Evolutionary conservation across 2,888 invertebrate species (phyloP).

Genomic region (Pseudoips prasinana): DNA sequence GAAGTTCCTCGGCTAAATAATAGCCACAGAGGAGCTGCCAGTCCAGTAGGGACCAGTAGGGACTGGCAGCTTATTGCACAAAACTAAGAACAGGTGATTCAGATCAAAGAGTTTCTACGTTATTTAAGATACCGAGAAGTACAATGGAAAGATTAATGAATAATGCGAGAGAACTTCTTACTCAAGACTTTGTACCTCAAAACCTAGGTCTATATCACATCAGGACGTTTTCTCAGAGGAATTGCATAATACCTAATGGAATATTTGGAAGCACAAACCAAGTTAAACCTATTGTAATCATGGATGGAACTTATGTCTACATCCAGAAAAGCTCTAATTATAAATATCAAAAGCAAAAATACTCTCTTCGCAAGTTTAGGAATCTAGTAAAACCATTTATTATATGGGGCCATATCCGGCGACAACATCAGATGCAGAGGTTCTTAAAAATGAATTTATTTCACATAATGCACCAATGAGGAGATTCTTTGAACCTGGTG

Average conservation of each 20-base stretch:
- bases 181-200: constrained; percentile 7
- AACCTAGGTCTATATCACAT: constrained; percentile 1
- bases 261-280: constrained; percentile 4
- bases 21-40: constrained; percentile 3
- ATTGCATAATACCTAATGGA: constrained; percentile 5
- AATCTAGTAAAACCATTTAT: constrained; percentile 5
- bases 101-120: constrained; percentile 4
- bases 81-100: constrained; percentile 8
- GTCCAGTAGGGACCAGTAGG: no score
- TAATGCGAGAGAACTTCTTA: constrained; percentile 2
- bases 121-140: constrained; percentile 7
- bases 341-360: constrained; percentile 1
- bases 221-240: background rate
- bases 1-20: constrained; percentile 2
- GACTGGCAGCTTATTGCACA: constrained; percentile 6
- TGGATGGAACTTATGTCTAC: constrained; percentile 7
- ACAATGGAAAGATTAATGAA: constrained; percentile 7
- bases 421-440: constrained; percentile 2
- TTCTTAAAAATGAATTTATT: constrained; percentile 1
- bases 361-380: constrained; percentile 3
- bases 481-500: background rate
- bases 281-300: constrained; percentile 1
- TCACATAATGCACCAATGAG: background rate
- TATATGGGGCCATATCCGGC: constrained; percentile 1
- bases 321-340: constrained; percentile 5